phyloP scores from a whole-genome alignment of 2,888 invertebrate species.

The Cyrtodaria siliqua region DNA sequence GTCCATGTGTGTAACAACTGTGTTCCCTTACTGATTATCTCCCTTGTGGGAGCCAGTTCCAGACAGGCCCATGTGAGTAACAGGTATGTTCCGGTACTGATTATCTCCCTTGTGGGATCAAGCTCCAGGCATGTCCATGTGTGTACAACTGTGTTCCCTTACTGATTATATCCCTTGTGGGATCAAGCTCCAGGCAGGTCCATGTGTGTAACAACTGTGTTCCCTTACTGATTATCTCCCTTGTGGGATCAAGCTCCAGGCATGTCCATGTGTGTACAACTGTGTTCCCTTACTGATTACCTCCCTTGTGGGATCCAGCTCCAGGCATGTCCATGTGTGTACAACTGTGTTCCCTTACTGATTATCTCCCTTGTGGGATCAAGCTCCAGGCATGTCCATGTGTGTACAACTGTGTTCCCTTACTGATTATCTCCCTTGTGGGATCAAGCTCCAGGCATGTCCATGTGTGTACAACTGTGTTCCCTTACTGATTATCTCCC shows the following conservation, averaged over 20 bases:
- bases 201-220: conserved; percentile 88
- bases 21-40: not conserved
- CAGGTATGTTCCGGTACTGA: too few relatives aligned
- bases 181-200: conserved; percentile 91
- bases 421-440: conserved; percentile 94
- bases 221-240: conserved; percentile 93
- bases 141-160: conserved; percentile 89
- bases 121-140: too few relatives aligned
- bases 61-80: too few relatives aligned
- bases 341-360: conserved; percentile 90
- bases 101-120: too few relatives aligned
- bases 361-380: conserved; percentile 96
- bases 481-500: conserved; percentile 92
- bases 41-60: not conserved
- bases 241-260: conserved; percentile 94
- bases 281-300: conserved; percentile 88
- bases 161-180: conserved; percentile 94
- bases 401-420: conserved; percentile 88
- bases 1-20: too few relatives aligned
- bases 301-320: not conserved
- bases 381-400: conserved; percentile 88
- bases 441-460: conserved; percentile 92
- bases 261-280: conserved; percentile 76
- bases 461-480: conserved; percentile 78
- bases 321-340: conserved; percentile 65